Conservation (phyloP, 1,140 invertebrate species). For the Apis florea region DNA sequence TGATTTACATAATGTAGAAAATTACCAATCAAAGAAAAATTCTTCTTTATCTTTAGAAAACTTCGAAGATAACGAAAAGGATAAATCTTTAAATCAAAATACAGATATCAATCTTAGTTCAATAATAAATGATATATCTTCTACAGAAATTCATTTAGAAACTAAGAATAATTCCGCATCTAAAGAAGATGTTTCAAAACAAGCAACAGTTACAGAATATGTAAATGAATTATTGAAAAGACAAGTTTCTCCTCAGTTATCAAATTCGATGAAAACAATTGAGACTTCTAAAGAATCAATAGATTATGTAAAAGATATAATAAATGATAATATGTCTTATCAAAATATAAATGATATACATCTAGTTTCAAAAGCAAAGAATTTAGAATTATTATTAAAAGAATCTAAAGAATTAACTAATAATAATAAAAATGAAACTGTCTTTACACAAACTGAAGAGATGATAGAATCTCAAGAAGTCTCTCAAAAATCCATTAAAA, state of each 20-base stretch:
- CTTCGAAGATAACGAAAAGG: neutral
- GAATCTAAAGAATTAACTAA: constrained; percentile 17
- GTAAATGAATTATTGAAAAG: constrained; percentile 1
- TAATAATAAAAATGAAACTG: constrained; percentile 9
- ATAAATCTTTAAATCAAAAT: constrained; percentile 14
- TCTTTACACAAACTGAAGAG: neutral
- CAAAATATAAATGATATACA: neutral
- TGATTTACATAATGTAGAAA: neutral
- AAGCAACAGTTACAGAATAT: neutral
- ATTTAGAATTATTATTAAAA: neutral
- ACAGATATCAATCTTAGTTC: constrained; percentile 25
- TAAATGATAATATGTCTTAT: neutral
- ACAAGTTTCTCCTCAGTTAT: neutral
- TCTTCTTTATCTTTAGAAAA: constrained; percentile 14
- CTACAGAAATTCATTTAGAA: neutral
- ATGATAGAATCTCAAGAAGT: neutral
- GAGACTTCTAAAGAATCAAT: neutral
- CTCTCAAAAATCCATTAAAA: neutral
- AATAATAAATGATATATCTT: constrained; percentile 11
- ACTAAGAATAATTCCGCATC: neutral
- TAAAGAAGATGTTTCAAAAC: neutral
- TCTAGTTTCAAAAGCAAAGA: neutral
- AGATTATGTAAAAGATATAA: constrained; percentile 4
- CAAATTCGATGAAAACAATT: neutral
- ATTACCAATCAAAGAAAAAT: neutral